Evolutionary conservation across 2,888 invertebrate species (phyloP), one percentile per base, ranked within the genome.

Genomic region (Drosophila histrio): DNA sequence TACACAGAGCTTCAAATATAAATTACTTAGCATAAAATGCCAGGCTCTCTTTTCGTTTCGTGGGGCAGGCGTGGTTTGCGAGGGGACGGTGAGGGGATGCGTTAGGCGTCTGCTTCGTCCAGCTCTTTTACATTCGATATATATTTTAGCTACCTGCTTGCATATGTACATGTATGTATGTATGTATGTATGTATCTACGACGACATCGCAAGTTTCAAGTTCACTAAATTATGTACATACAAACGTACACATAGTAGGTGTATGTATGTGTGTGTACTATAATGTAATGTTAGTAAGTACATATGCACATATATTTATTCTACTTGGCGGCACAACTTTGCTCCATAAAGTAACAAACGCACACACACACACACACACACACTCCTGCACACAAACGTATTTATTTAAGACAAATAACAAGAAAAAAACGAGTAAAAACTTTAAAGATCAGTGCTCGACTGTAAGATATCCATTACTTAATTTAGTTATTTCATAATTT

Each of bases 181-280:
- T n/a, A n/a, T n/a, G 34, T 15, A 19, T 50, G 36, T 24, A 7
- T 11, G 22, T 28, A 4, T 13, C 32, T 22, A 41, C 49, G 41
- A 47, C 66, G 61, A 59, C 63, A 49, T 60, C 64, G 66, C 66
- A 79, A 83, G 77, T 84, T 80, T 83, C 85, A 83, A 83, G 83
- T 87, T 84, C 87, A 77, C 89, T 88, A 87, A 87, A 77, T 84
- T 88, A 86, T 82, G 77, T 77, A 88, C 77, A 76, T 50, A 81
- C 43, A 52, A 28, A 64, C 57, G 57, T 53, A 72, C 57, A 46
- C 17, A 28, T 26, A 22, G 26, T 53, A 6, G 6, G 36, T 46
- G 50, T 46, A 19, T 36, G 34, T 38, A 17, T 13, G 58, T 49
- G n/a, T n/a, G n/a, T n/a, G n/a, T n/a, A n/a, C n/a, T n/a, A 17